phyloP scores from a whole-genome alignment of 2,888 invertebrate species.

The Gymnocheta viridis region DNA sequence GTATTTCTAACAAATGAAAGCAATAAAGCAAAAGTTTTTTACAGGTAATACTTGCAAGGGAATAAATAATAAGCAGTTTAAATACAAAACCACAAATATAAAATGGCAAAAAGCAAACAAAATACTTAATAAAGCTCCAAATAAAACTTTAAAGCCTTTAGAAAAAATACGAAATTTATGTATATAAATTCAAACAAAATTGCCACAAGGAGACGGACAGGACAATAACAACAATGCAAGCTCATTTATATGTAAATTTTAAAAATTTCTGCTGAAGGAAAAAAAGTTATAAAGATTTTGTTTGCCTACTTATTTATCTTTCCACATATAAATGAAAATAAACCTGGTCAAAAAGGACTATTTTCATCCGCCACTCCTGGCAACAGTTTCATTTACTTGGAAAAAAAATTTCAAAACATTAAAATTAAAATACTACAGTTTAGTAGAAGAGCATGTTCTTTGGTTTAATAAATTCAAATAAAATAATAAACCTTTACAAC shows the following conservation, averaged over 20 bases:
- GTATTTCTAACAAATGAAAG: conserved; percentile 72
- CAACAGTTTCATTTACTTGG: neutral
- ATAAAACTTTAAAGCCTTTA: conserved; percentile 3
- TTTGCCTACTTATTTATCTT: conserved; percentile 29
- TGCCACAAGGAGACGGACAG: conserved; percentile 23
- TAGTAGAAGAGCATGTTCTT: conserved; percentile 36
- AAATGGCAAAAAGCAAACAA: neutral
- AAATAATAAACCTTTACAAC: conserved; percentile 4
- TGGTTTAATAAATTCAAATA: conserved; percentile 4
- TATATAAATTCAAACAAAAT: conserved; percentile 47
- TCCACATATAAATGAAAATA: neutral
- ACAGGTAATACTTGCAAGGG: neutral
- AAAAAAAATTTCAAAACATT: conserved; percentile 54
- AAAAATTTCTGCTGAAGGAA: conserved; percentile 7
- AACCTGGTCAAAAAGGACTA: neutral
- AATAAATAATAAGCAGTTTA: conserved; percentile 33
- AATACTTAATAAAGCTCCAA: conserved; percentile 12
- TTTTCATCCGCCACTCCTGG: neutral
- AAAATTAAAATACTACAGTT: conserved; percentile 70
- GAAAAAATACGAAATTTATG: conserved; percentile 23
- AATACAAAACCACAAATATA: conserved; percentile 6
- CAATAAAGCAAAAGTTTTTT: conserved; percentile 70
- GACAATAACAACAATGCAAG: neutral
- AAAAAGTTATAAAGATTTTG: conserved; percentile 25
- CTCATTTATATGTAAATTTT: conserved; percentile 70